Conservation (phyloP, 30 jellyfish, hydroid and myxozoan species). For the Chrysaora quinquecirrha region DNA sequence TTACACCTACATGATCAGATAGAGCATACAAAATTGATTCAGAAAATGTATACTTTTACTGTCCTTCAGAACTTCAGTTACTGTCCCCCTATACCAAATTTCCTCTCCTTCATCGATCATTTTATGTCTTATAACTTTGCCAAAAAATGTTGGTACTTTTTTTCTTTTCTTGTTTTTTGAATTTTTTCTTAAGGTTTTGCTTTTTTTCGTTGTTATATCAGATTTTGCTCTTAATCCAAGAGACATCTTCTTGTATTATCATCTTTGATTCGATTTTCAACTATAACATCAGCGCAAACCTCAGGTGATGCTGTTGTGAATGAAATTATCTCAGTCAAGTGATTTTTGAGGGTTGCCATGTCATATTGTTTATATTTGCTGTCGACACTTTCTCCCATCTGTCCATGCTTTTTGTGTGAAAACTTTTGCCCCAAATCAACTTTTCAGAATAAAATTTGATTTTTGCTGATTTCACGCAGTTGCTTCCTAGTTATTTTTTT, state of each 20-base stretch:
- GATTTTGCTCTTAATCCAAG: neutral
- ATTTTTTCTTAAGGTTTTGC: too few species aligned
- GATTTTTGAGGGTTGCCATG: neutral
- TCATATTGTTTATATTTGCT: neutral
- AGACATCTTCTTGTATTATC: neutral
- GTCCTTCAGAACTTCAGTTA: conserved; percentile 6
- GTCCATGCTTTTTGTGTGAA: neutral
- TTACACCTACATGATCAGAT: too few species aligned
- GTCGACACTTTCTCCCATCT: neutral
- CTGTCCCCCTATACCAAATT: conserved; percentile 19
- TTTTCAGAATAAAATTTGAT: neutral
- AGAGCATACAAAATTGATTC: too few species aligned
- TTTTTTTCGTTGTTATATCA: neutral
- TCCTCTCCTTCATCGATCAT: conserved; percentile 27
- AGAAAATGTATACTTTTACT: too few species aligned
- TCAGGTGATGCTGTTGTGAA: neutral
- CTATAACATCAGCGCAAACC: neutral
- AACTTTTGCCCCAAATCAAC: neutral
- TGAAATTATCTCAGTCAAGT: too few species aligned
- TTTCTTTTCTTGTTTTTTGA: neutral
- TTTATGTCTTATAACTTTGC: conserved; percentile 16
- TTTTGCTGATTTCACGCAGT: neutral
- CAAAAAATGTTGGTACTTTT: conserved; percentile 9
- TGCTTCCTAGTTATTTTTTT: neutral
- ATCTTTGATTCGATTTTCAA: neutral